phyloP scores from a whole-genome alignment of 2,113 vertebrate genomes.

The Numida meleagris region DNA sequence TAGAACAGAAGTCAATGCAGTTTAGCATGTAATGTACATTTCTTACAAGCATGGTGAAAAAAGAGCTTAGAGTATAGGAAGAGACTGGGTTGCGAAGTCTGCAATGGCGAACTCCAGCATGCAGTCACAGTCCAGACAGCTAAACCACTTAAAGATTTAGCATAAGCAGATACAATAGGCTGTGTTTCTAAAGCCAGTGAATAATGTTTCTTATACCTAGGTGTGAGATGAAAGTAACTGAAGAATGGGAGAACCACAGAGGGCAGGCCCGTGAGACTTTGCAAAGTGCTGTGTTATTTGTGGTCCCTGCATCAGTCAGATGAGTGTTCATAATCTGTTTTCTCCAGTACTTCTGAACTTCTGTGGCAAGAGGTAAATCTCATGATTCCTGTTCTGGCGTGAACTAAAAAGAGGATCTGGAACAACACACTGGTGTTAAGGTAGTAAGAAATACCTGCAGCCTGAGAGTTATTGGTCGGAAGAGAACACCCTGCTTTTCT shows the following conservation, averaged over 20 bases:
- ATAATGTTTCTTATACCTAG: background rate
- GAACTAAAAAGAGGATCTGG: background rate
- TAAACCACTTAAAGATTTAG: background rate
- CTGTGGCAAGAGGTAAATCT: background rate
- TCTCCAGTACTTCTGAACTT: background rate
- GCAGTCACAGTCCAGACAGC: background rate
- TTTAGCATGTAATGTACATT: constrained; percentile 48
- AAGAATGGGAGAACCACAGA: background rate
- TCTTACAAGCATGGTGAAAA: background rate
- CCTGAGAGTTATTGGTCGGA: background rate
- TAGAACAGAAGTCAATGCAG: constrained; percentile 20
- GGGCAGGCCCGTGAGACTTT: background rate
- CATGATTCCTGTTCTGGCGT: background rate
- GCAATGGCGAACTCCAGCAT: background rate
- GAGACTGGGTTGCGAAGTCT: background rate
- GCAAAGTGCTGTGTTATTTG: background rate
- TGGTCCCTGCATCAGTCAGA: background rate
- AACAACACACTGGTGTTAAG: background rate
- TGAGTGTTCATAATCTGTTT: background rate
- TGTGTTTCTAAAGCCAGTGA: background rate
- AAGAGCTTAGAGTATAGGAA: background rate
- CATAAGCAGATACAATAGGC: background rate
- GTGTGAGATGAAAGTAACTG: background rate
- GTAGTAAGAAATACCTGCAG: background rate
- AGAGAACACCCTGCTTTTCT: background rate